Evolutionary conservation across 2,113 vertebrate species (phyloP).

Genomic region (Peromyscus maniculatus): DNA sequence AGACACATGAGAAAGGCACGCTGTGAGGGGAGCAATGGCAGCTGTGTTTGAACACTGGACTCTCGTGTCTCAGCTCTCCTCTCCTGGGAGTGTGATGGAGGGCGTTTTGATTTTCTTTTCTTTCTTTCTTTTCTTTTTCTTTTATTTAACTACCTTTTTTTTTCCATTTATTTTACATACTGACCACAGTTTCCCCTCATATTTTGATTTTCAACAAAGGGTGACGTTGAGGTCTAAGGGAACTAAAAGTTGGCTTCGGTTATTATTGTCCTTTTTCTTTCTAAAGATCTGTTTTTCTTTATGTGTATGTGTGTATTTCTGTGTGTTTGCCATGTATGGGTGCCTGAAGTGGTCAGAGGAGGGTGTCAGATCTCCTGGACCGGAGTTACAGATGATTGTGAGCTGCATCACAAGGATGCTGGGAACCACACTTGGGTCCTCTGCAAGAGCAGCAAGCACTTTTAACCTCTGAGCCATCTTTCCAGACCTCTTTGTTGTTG

Average conservation of each 20-base stretch:
- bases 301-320: background rate
- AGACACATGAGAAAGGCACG: conserved; percentile 43
- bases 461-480: too few relatives aligned
- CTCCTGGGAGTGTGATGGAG: background rate
- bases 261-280: background rate
- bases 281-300: background rate
- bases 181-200: too few relatives aligned
- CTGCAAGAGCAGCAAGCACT: background rate
- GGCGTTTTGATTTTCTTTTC: background rate
- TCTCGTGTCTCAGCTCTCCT: background rate
- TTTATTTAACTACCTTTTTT: too few relatives aligned
- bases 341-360: background rate
- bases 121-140: too few relatives aligned
- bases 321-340: background rate
- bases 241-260: background rate
- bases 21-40: background rate
- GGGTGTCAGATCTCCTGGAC: background rate
- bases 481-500: background rate
- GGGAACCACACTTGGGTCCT: background rate
- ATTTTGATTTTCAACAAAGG: background rate
- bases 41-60: background rate
- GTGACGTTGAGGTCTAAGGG: background rate
- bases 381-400: background rate
- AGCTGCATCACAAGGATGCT: background rate
- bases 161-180: too few relatives aligned